Evolutionary conservation across 2,888 invertebrate genomes (phyloP).

Genomic region (Pogonocherus hispidulus): DNA sequence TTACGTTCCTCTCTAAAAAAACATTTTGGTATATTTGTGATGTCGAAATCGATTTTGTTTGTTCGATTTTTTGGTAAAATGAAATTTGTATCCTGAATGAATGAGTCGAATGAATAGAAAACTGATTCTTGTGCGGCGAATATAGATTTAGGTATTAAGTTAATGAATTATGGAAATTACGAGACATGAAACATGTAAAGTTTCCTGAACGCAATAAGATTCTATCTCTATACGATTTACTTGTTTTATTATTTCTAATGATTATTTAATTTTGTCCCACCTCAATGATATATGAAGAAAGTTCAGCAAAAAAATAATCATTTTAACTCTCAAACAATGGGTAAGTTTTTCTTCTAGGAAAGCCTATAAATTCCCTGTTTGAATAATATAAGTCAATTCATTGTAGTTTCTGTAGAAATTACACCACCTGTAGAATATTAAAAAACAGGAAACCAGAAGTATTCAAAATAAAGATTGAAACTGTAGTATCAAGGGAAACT

Average conservation of each 20-base stretch:
- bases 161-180: conserved; percentile 64
- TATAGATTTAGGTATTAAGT: conserved; percentile 65
- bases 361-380: no score
- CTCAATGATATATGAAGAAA: no score
- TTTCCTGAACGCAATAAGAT: conserved; percentile 72
- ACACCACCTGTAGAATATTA: no score
- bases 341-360: no score
- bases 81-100: conserved; percentile 54
- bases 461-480: no score
- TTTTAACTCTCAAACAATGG: no score
- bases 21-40: conserved; percentile 62
- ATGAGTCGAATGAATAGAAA: conserved; percentile 38
- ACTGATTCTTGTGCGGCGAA: conserved; percentile 50
- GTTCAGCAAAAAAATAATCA: no score
- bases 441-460: no score
- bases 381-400: no score
- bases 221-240: conserved; percentile 67
- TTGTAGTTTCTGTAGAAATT: no score
- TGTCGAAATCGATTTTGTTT: conserved; percentile 56
- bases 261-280: not conserved
- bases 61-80: conserved; percentile 60
- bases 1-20: conserved; percentile 67
- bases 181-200: conserved; percentile 70
- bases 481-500: no score
- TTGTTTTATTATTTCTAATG: conserved; percentile 27